phyloP scores from a whole-genome alignment of 2,888 invertebrate genomes.

The Molorchus minor region DNA sequence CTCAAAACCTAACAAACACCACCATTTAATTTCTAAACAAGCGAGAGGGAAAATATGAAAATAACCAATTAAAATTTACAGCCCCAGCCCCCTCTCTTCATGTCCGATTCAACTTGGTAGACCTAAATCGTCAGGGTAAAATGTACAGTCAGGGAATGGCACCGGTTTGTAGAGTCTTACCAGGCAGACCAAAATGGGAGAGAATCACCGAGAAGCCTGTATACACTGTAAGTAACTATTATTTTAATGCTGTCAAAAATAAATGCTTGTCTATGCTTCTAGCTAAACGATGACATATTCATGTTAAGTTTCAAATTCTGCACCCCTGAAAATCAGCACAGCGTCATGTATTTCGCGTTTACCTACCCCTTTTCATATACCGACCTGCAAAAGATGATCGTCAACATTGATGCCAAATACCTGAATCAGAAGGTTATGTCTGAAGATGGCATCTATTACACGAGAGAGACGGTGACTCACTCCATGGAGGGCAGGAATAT shows the following conservation, averaged over 20 bases:
- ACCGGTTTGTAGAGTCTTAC: slow-evolving; percentile 79
- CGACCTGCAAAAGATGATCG: slow-evolving; percentile 79
- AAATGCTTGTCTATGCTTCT: background rate
- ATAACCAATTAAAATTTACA: slow-evolving; percentile 46
- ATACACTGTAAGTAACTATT: slow-evolving; percentile 71
- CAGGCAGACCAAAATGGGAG: slow-evolving; percentile 84
- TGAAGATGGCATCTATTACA: slow-evolving; percentile 83
- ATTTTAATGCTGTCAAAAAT: slow-evolving; percentile 1
- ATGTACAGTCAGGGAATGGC: slow-evolving; percentile 93
- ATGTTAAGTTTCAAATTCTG: slow-evolving; percentile 78
- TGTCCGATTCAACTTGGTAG: slow-evolving; percentile 84
- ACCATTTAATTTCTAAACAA: too few species aligned
- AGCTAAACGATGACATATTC: slow-evolving; percentile 79
- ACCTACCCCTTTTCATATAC: slow-evolving; percentile 90
- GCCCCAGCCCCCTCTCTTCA: slow-evolving; percentile 65
- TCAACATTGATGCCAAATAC: slow-evolving; percentile 73
- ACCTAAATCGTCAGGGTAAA: slow-evolving; percentile 89
- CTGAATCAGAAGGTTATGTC: slow-evolving; percentile 57
- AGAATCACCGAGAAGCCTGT: slow-evolving; percentile 82
- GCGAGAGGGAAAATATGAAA: too few species aligned
- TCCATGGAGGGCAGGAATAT: slow-evolving; percentile 81
- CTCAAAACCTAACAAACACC: too few species aligned
- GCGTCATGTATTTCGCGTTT: slow-evolving; percentile 87
- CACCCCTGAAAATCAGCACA: slow-evolving; percentile 74
- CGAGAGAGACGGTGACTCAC: slow-evolving; percentile 80